phyloP scores from a whole-genome alignment of 2,797 vertebrate genomes.

The Eptatretus atami region DNA sequence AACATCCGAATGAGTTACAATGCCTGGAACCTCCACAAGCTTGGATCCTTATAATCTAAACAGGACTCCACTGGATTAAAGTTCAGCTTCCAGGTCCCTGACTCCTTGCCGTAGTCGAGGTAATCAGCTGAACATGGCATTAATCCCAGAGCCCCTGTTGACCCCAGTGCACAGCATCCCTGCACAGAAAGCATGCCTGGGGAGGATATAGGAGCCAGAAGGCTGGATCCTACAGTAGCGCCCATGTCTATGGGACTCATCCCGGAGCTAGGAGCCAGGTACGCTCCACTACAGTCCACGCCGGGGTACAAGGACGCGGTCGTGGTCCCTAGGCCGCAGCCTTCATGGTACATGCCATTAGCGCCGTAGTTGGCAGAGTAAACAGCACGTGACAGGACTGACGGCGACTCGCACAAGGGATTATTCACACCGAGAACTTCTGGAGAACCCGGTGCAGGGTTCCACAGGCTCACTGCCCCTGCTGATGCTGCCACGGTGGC shows the following conservation, averaged over 20 bases:
- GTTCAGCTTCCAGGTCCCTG: conserved; percentile 74
- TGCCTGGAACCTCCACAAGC: conserved; percentile 90
- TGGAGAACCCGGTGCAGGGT: conserved; percentile 69
- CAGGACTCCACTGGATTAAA: conserved; percentile 89
- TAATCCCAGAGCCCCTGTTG: conserved; percentile 49
- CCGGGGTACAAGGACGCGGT: conserved; percentile 17
- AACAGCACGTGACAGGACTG: no score
- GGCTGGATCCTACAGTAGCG: conserved; percentile 14
- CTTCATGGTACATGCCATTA: conserved; percentile 41
- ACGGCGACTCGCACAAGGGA: no score
- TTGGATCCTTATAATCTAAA: conserved; percentile 84
- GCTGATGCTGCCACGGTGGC: conserved; percentile 10
- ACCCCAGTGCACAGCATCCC: no score
- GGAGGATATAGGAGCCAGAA: conserved; percentile 49
- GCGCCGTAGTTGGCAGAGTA: not conserved
- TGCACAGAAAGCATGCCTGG: conserved; percentile 12
- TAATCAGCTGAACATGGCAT: conserved; percentile 58
- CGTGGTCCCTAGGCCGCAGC: conserved; percentile 42
- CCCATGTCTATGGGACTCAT: conserved; percentile 18
- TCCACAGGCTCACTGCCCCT: conserved; percentile 76
- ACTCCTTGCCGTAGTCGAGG: conserved; percentile 97
- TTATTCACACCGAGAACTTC: conserved; percentile 13
- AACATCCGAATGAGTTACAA: conserved; percentile 27
- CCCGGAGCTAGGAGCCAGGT: conserved; percentile 27
- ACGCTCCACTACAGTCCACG: conserved; percentile 10